These are phyloP conservation scores for Ranitomeya imitator DNA, from an alignment of 2,113 vertebrate genomes.

Conservation along the genomic window DNA sequence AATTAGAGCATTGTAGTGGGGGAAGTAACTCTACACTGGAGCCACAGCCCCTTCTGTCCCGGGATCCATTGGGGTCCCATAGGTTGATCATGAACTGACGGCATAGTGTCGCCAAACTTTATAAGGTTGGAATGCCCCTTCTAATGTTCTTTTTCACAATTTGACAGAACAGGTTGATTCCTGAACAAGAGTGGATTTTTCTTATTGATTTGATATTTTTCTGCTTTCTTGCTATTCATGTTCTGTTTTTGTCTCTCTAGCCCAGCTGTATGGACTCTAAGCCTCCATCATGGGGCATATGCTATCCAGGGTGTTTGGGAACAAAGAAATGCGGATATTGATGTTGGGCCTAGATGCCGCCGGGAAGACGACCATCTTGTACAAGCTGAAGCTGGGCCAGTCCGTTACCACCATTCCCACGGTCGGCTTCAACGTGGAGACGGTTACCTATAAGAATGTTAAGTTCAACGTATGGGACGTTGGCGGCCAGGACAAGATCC, in stretches of 20 bases:
- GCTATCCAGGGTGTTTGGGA: conserved; percentile 77
- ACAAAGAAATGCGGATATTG: conserved; percentile 90
- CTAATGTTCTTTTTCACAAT: too few relatives aligned
- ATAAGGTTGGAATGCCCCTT: too few relatives aligned
- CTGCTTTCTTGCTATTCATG: neutral
- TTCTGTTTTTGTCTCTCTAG: neutral
- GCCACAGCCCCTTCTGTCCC: too few relatives aligned
- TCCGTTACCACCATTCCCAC: conserved; percentile 96
- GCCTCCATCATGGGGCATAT: conserved; percentile 56
- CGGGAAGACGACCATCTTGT: conserved; percentile 96
- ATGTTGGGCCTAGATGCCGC: conserved; percentile 95
- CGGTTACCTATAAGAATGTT: conserved; percentile 93
- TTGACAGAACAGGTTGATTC: too few relatives aligned
- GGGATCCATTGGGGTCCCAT: too few relatives aligned
- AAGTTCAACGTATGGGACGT: conserved; percentile 96
- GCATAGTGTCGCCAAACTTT: too few relatives aligned
- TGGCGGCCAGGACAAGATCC: conserved; percentile 94
- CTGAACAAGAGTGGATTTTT: neutral
- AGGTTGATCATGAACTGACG: too few relatives aligned
- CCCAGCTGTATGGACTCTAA: conserved; percentile 57
- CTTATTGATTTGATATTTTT: neutral
- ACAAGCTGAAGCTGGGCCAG: conserved; percentile 94
- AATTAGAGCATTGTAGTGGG: too few relatives aligned
- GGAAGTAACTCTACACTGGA: too few relatives aligned
- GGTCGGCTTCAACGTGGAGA: conserved; percentile 96